phyloP scores from a whole-genome alignment of 2,113 vertebrate genomes.

The Megaceryle maxima region DNA sequence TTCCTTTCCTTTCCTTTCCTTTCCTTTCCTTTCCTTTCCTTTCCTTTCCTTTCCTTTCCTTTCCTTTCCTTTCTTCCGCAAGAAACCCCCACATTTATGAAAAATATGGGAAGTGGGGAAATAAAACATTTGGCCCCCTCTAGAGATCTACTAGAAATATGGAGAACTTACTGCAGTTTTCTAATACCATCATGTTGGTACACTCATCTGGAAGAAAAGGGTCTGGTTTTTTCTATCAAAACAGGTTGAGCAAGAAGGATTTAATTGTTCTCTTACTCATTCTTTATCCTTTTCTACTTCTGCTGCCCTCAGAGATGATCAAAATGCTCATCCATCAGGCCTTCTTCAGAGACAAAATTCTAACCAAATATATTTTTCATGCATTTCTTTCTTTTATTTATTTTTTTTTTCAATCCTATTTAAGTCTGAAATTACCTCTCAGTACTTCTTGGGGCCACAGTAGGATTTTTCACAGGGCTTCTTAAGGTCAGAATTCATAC shows the following conservation, averaged over 20 bases:
- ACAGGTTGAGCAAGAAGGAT: not conserved
- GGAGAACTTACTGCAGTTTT: not conserved
- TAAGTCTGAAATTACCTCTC: not conserved
- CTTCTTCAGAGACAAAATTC: not conserved
- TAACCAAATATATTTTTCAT: not conserved
- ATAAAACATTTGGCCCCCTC: not conserved
- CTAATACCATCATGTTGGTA: not conserved
- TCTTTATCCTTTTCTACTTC: not conserved
- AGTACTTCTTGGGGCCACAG: not conserved
- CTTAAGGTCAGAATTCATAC: not conserved
- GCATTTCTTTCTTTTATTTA: not conserved
- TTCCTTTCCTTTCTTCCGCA: not conserved
- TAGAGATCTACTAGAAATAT: not conserved
- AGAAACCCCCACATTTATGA: not conserved
- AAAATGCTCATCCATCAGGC: not conserved
- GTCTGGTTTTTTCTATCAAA: not conserved
- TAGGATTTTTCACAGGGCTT: not conserved
- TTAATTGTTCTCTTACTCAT: not conserved
- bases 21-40: no score
- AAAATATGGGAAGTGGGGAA: not conserved
- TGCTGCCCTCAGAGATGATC: not conserved
- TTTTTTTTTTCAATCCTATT: not conserved
- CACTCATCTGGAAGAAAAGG: not conserved
- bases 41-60: no score
- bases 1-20: no score